These are phyloP conservation scores for Caenorhabditis zanzibari DNA, from an alignment of 2,888 invertebrate genomes.

Conservation along the genomic window DNA sequence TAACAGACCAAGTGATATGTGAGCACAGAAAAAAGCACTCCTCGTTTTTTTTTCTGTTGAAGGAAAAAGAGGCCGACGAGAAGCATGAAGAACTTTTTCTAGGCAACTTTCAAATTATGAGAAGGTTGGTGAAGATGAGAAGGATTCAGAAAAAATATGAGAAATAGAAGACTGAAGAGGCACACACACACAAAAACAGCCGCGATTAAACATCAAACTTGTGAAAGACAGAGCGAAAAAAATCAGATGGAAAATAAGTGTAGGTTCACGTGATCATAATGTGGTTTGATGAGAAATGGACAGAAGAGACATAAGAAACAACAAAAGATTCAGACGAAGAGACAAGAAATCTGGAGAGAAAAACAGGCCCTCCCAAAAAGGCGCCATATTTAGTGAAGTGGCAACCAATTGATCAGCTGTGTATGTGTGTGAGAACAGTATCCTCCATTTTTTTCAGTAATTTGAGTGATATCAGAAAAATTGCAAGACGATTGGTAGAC, in stretches of 20 bases:
- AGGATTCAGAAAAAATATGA: slow-evolving; percentile 8
- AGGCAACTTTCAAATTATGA: slow-evolving; percentile 5
- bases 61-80: slow-evolving; percentile 11
- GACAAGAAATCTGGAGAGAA: slow-evolving; percentile 28
- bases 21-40: slow-evolving; percentile 56
- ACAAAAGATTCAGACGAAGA: slow-evolving; percentile 31
- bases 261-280: slow-evolving; percentile 57
- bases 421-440: slow-evolving; percentile 40
- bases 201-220: slow-evolving; percentile 58
- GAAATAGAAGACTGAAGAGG: slow-evolving; percentile 24
- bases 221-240: slow-evolving; percentile 18
- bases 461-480: slow-evolving; percentile 7
- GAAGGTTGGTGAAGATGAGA: neutral
- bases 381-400: slow-evolving; percentile 20
- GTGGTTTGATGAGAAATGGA: slow-evolving; percentile 43
- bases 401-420: slow-evolving; percentile 27
- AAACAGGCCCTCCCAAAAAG: slow-evolving; percentile 39
- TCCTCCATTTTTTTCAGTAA: slow-evolving; percentile 4
- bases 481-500: neutral
- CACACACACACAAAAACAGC: slow-evolving; percentile 52
- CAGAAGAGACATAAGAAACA: slow-evolving; percentile 25
- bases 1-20: slow-evolving; percentile 65
- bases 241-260: slow-evolving; percentile 47
- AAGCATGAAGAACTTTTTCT: neutral
- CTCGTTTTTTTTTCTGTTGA: slow-evolving; percentile 15